Evolutionary conservation across 2,888 invertebrate genomes (phyloP), one percentile per base, ranked within the genome.

Genomic region (Latheticus oryzae): DNA sequence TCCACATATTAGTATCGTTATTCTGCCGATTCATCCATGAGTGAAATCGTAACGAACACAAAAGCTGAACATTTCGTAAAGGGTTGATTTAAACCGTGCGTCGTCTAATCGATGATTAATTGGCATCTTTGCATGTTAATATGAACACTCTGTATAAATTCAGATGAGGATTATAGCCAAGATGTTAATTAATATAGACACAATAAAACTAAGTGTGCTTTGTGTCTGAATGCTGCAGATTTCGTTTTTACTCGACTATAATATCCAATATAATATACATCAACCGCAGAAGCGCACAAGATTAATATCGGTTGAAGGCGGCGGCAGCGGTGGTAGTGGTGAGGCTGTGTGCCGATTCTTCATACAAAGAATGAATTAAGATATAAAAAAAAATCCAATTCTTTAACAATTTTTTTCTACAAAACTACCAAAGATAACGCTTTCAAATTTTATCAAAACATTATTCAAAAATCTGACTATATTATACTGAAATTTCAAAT

Each of bases 241-340:
- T 68, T 63, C 64, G 68, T 70, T 74, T 74, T 73, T 74, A 67
- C 67, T 64, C 66, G 63, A 71, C 69, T 73, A 73, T 77, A 78
- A 78, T 78, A 78, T 77, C 76, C 77, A 77, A 78, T 78, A 78
- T 78, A 78, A 78, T 78, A 78, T 77, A 78, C 78, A 78, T 78
- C 78, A 78, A 73, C 76, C 74, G 73, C 78, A 78, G 78, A 75
- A 74, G 71, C 73, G n/a, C 70, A 63, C 70, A 75, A 77, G 78
- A 78, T 78, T 78, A 78, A 77, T 78, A 76, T 77, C 76, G 70
- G 71, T 72, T 69, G 67, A 70, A 73, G 72, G 72, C 70, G 68
- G 69, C 12, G 66, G 63, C 35, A 51, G 58, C n/a, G n/a, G n/a
- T n/a, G n/a, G n/a, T n/a, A n/a, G n/a, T n/a, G n/a, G n/a, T n/a